These are phyloP conservation scores for Glyptemys insculpta DNA, from an alignment of 2,797 vertebrate species.

Conservation along the genomic window DNA sequence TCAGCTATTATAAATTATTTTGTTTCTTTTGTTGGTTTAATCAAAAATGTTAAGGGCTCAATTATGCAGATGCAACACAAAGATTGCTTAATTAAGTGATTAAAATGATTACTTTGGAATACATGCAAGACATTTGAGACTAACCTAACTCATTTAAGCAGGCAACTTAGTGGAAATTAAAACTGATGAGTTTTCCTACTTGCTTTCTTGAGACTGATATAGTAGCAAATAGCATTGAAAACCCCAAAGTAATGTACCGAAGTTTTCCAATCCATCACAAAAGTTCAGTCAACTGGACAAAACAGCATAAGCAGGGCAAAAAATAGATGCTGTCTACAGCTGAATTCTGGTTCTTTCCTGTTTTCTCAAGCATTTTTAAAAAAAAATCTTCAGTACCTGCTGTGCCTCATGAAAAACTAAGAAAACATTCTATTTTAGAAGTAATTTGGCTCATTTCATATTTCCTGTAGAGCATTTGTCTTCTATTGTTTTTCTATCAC, in stretches of 20 bases:
- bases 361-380: background rate
- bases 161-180: conserved; percentile 58
- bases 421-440: conserved; percentile 33
- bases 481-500: conserved; percentile 52
- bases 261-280: conserved; percentile 38
- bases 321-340: background rate
- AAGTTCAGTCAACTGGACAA: conserved; percentile 31
- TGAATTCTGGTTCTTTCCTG: background rate
- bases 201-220: conserved; percentile 42
- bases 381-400: conserved; percentile 21
- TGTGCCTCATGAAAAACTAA: conserved; percentile 60
- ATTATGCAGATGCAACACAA: conserved; percentile 46
- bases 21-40: conserved; percentile 46
- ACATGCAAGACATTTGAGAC: conserved; percentile 45
- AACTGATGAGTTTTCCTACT: conserved; percentile 53
- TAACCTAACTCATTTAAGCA: conserved; percentile 61
- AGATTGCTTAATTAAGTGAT: conserved; percentile 65
- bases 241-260: conserved; percentile 12
- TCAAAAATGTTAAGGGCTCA: conserved; percentile 45
- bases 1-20: conserved; percentile 37
- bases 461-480: conserved; percentile 59
- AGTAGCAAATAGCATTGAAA: conserved; percentile 48
- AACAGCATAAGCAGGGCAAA: conserved; percentile 13
- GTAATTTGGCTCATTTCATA: conserved; percentile 60
- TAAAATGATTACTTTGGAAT: conserved; percentile 53